phyloP scores from a whole-genome alignment of 2,888 invertebrate genomes.

The Pandemis corylana region DNA sequence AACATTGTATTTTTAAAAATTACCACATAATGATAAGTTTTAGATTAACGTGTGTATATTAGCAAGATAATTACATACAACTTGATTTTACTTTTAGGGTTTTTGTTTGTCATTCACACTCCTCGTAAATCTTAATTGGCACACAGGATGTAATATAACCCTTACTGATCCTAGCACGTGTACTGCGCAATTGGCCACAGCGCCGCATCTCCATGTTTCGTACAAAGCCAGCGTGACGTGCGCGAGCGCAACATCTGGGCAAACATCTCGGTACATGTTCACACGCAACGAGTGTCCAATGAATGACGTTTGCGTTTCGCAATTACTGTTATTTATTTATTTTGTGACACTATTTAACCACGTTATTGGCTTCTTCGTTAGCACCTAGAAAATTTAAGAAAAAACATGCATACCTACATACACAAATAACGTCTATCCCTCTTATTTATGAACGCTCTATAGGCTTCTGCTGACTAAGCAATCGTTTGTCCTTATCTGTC shows the following conservation, averaged over 20 bases:
- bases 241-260: background rate
- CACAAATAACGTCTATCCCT: too few relatives aligned
- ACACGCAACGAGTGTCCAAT: background rate
- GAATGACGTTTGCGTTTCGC: background rate
- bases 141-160: too few relatives aligned
- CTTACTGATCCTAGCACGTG: too few relatives aligned
- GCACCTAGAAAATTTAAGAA: too few relatives aligned
- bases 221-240: conserved; percentile 3
- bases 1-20: background rate
- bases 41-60: background rate
- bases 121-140: too few relatives aligned
- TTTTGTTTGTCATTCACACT: background rate
- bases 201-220: too few relatives aligned
- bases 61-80: background rate
- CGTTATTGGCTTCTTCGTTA: too few relatives aligned
- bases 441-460: too few relatives aligned
- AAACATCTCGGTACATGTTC: background rate
- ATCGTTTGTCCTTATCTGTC: too few relatives aligned
- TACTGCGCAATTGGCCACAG: background rate
- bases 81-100: background rate
- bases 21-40: background rate
- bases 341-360: background rate
- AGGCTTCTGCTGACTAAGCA: too few relatives aligned
- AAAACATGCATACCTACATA: too few relatives aligned
- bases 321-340: background rate